Base-by-base conservation (phyloP, 2,888 invertebrate genomes). In the Rugalucina vietnamica region DNA sequence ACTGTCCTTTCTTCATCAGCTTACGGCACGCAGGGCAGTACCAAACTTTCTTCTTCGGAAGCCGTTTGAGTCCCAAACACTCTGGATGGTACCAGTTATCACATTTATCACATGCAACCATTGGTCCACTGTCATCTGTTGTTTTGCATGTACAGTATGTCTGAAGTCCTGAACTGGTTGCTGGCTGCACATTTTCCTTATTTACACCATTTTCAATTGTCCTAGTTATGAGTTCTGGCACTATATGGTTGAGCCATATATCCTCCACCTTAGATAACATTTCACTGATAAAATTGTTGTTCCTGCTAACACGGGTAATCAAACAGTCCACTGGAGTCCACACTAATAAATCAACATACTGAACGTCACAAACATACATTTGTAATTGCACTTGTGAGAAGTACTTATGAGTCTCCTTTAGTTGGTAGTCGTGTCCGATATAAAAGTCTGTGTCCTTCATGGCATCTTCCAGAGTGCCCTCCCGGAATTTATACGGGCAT, bases 221-320 rank as follows among this genome's bases (percentile, higher is more conserved):
- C 36, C 73, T 73, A n/a, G 73, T 43, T 8, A 73, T 2, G 1
- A 73, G 49, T 73, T 73, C 73, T 43, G 43, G 73, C 5, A 73
- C 1, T 2, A 73, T 73, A n/a, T 39, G 29, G 4, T 18, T 27
- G 3, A 14, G 2, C 49, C 49, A 73, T 21, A 70, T 10, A 70
- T 8, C 8, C 21, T 34, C 70, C 2, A 70, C 10, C n/a, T 69
- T 70, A 18, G 14, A n/a, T 18, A 49, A n/a, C 50, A 49, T 49
- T 14, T 49, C 50, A n/a, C 14, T 18, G n/a, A 49, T 49, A n/a
- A 18, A 49, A 49, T 18, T 18, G 50, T 49, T 49, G 50, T 49
- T 18, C 50, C 50, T 49, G n/a, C 24, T 18, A 12, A 65, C 65
- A 12, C 65, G 14, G 12, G 24, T 65, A 27, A 65, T 65, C 18